These are phyloP conservation scores for Archilochus colubris DNA, from an alignment of 2,113 vertebrate species.

Conservation along the genomic window DNA sequence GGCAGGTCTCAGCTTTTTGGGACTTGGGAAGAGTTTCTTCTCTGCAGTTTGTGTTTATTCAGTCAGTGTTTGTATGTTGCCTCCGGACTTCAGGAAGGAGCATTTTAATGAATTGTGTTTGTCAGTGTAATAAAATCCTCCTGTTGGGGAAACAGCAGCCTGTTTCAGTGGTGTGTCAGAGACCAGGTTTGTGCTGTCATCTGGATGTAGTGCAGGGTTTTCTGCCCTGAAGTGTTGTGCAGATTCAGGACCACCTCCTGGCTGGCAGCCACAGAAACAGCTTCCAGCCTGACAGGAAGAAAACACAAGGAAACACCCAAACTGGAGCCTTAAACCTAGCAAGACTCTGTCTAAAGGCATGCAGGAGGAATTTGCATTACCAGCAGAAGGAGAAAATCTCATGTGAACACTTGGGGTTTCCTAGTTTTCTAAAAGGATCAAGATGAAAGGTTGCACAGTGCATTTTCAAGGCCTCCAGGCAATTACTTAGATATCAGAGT, in stretches of 20 bases:
- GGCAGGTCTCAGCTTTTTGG: neutral
- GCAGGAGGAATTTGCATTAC: constrained; percentile 47
- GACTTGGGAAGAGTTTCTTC: neutral
- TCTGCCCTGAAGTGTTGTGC: neutral
- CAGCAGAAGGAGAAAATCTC: constrained; percentile 35
- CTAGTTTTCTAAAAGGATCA: constrained; percentile 36
- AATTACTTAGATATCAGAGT: constrained; percentile 48
- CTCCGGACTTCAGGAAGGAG: neutral
- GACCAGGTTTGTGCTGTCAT: neutral
- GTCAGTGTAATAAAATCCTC: neutral
- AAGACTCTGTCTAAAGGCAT: neutral
- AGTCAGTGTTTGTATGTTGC: neutral
- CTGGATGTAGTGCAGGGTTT: neutral
- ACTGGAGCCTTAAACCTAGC: neutral
- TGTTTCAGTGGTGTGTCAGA: neutral
- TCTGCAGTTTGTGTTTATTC: neutral
- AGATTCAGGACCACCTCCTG: constrained; percentile 27
- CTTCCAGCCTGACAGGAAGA: neutral
- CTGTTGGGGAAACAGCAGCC: neutral
- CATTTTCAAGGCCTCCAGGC: constrained; percentile 43
- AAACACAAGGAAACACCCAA: neutral
- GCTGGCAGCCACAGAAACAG: constrained; percentile 7
- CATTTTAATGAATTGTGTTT: neutral
- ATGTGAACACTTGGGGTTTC: constrained; percentile 39
- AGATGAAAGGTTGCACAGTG: constrained; percentile 46